Percentiles rank a stretch among this genome's conserved stretches.
Evolutionary conservation across 2,797 vertebrate genomes (phyloP).

Genomic region (Cyprinella venusta): DNA sequence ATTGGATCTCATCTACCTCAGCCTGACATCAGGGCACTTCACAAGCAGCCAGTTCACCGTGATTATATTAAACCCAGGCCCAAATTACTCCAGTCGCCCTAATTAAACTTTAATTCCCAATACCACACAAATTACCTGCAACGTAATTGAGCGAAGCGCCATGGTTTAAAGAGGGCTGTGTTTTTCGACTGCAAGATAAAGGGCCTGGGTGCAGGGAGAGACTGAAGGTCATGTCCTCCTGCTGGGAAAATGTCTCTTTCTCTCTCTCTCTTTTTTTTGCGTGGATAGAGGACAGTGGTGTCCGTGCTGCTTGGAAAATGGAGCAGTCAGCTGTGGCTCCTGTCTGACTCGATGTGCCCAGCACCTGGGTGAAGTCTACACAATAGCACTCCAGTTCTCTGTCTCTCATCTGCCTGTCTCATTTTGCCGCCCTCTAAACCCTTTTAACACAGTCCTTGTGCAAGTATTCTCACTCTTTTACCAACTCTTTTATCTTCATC

Average conservation of each 20-base stretch:
- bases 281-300: slow-evolving; percentile 50
- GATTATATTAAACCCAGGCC: slow-evolving; percentile 65
- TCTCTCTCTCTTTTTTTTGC: slow-evolving; percentile 40
- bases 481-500: slow-evolving; percentile 20
- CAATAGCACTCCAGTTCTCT: slow-evolving; percentile 52
- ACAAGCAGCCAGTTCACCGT: slow-evolving; percentile 52
- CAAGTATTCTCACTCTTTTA: slow-evolving; percentile 29
- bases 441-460: background rate
- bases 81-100: slow-evolving; percentile 80
- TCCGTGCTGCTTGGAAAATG: slow-evolving; percentile 59
- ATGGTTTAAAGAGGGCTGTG: slow-evolving; percentile 42
- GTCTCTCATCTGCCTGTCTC: slow-evolving; percentile 5
- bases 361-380: slow-evolving; percentile 69
- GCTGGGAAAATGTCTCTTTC: slow-evolving; percentile 54
- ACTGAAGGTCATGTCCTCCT: slow-evolving; percentile 63
- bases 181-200: slow-evolving; percentile 27
- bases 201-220: slow-evolving; percentile 44
- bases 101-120: slow-evolving; percentile 86
- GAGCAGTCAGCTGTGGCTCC: slow-evolving; percentile 64
- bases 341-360: slow-evolving; percentile 64
- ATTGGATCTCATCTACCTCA: slow-evolving; percentile 48
- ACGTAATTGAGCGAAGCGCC: slow-evolving; percentile 55
- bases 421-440: slow-evolving; percentile 21
- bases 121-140: slow-evolving; percentile 78
- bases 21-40: slow-evolving; percentile 55